Conservation (phyloP, 2,888 invertebrate species). For the Mechanitis mazaeus region DNA sequence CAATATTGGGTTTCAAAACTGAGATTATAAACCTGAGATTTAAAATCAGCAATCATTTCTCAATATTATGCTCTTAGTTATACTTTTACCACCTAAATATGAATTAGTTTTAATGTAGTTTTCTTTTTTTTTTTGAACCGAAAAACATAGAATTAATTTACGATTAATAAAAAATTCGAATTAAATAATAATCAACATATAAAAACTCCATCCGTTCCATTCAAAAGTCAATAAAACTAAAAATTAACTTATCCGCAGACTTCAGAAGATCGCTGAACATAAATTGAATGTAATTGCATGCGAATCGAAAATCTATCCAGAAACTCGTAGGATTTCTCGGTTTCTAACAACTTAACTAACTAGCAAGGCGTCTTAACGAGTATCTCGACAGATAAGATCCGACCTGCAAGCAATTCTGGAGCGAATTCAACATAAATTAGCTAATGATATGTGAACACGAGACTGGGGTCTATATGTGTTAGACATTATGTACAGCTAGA, state of each 20-base stretch:
- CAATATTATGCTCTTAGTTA: too few relatives aligned
- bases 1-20: slow-evolving; percentile 12
- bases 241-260: slow-evolving; percentile 13
- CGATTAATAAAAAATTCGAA: too few relatives aligned
- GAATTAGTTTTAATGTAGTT: too few relatives aligned
- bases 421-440: slow-evolving; percentile 64
- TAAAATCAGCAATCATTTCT: background rate
- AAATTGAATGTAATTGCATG: slow-evolving; percentile 31
- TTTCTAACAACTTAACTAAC: slow-evolving; percentile 30
- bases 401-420: slow-evolving; percentile 58
- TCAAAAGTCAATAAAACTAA: background rate
- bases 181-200: too few relatives aligned
- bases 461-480: slow-evolving; percentile 31
- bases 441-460: slow-evolving; percentile 59
- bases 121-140: too few relatives aligned
- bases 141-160: too few relatives aligned
- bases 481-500: background rate
- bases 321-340: slow-evolving; percentile 24
- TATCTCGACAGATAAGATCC: slow-evolving; percentile 54
- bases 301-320: slow-evolving; percentile 28
- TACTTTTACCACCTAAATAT: too few relatives aligned
- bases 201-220: too few relatives aligned
- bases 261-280: slow-evolving; percentile 22
- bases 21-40: background rate
- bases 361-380: slow-evolving; percentile 40